Evolutionary conservation across 1,140 invertebrate species (phyloP), one percentile per base, ranked within the genome.

Genomic region (Pseudobourletiella spinata): DNA sequence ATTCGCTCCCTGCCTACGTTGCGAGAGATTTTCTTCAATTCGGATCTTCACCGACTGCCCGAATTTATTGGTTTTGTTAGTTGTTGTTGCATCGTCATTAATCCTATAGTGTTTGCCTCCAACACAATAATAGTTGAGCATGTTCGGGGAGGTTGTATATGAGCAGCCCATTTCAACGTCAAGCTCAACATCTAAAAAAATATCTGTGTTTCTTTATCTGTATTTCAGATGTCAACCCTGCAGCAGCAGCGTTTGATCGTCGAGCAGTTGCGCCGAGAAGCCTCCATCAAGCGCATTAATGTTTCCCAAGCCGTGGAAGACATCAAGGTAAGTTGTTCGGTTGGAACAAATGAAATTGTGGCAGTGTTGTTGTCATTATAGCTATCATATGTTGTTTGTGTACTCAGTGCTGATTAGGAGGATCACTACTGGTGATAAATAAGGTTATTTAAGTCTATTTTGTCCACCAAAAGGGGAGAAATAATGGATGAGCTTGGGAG

Each of bases 221-320:
- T n/a, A 18, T 63, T 65, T 62, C 44, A 69, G 68, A 70, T 70
- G 68, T 70, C 68, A 18, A 70, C 62, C 26, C 58, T 70, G 16
- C 68, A 70, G 26, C 68, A 70, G 52, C 68, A 70, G 29, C 52
- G 68, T 18, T 30, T 70, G 24, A 65, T 95, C 68, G 94, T 92
- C 24, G 93, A 97, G 72, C 94, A 97, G 77, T 82, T 97, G 56
- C 82, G 92, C 55, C 82, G 91, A 24, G 94, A 98, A 77, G 92
- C 92, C 25, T 83, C 87, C 28, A 85, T 96, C 42, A 91, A 88
- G 72, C 83, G 93, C 8, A 86, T 95, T 65, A 85, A 84, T 42
- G 84, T 87, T 1, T 95, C 92, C 16, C 86, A 89, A 73, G 92
- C 91, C 29, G 86, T 95, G 57, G 85, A 91, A 66, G 93, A 97